A percentile compares a stretch with the other conserved stretches of the same genome.
Evolutionary conservation across 2,797 vertebrate genomes (phyloP).

Genomic region (Phylloscopus collybita): DNA sequence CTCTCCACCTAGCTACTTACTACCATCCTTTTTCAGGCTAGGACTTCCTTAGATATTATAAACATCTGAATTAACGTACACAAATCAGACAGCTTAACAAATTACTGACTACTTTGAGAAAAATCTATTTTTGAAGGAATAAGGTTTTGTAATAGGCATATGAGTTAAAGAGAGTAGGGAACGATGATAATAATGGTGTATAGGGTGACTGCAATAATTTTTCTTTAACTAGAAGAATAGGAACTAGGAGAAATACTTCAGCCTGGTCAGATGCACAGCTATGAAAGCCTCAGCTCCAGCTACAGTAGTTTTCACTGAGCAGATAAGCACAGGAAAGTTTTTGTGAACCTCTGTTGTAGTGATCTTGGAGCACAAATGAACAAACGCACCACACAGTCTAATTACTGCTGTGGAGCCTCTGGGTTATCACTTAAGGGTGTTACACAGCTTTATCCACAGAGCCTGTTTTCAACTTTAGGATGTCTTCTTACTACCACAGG

Average conservation of each 20-base stretch:
- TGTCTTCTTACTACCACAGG: neutral
- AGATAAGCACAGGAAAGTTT: neutral
- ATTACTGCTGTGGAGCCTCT: neutral
- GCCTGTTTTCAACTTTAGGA: neutral
- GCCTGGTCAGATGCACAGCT: neutral
- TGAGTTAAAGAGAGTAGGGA: neutral
- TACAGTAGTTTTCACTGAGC: neutral
- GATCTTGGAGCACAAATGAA: neutral
- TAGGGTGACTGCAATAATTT: neutral
- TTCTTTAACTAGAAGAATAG: neutral
- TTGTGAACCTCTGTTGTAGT: neutral
- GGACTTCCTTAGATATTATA: neutral
- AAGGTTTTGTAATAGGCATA: neutral
- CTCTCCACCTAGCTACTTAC: neutral
- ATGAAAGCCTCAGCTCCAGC: neutral
- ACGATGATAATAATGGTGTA: neutral
- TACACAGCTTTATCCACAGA: neutral
- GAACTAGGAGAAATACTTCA: neutral
- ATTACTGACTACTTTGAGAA: neutral
- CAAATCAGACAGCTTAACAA: neutral
- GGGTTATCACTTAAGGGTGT: neutral
- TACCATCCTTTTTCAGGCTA: neutral
- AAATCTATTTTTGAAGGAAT: neutral
- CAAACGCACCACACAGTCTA: rapidly evolving
- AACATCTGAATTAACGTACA: neutral